These are phyloP conservation scores for Mystacornis crossleyi DNA, from an alignment of 2,113 vertebrate genomes.

Conservation along the genomic window DNA sequence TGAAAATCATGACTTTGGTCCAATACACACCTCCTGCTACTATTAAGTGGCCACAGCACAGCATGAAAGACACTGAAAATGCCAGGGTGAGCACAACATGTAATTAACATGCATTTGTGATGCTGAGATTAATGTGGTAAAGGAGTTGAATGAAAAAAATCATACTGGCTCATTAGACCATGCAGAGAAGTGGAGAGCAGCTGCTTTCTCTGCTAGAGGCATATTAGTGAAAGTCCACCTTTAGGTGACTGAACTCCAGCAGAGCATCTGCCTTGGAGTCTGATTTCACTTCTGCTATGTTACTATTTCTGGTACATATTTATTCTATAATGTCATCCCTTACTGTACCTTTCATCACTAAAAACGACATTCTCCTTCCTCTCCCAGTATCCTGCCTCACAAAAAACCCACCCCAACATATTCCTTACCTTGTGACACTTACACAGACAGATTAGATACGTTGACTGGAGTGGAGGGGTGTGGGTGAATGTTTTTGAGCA, in stretches of 20 bases:
- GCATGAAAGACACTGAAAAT: background rate
- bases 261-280: background rate
- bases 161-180: background rate
- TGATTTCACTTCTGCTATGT: background rate
- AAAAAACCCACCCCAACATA: fast-evolving
- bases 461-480: background rate
- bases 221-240: background rate
- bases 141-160: background rate
- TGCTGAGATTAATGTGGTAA: background rate
- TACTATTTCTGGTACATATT: background rate
- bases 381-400: background rate
- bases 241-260: background rate
- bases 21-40: background rate
- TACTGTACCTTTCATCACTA: background rate
- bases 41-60: background rate
- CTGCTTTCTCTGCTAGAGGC: background rate
- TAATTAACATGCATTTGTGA: fast-evolving
- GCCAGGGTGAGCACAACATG: background rate
- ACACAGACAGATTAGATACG: background rate
- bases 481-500: background rate
- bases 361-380: background rate
- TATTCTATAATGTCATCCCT: background rate
- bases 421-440: background rate
- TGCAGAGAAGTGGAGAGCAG: background rate
- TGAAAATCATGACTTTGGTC: background rate